Evolutionary conservation across 23 tunicate genomes (phyloP), one percentile per base, ranked within the genome.

Genomic region (Corella eumyota): DNA sequence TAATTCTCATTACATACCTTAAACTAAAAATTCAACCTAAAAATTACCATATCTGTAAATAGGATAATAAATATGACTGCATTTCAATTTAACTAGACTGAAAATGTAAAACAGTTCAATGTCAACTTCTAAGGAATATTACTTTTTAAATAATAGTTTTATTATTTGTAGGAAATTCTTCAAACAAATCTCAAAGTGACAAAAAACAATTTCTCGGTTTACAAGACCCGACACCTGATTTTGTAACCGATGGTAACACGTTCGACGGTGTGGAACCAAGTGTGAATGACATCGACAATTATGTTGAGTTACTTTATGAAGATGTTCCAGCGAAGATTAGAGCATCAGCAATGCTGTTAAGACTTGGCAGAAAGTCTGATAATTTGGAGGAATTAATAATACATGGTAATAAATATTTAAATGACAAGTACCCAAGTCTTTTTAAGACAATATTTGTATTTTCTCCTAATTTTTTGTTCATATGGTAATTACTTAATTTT

Each of bases 301-400:
- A 93, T 53, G 81, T 93, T 34, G 99, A 93, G 38, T 68, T 93
- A 7, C 67, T 93, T 29, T 93, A 93, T 69, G 99, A 93, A 47
- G 99, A 93, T 46, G 73, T 93, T 59, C 86, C 95, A 22, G 73
- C 93, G 13, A 93, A 93, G 69, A 83, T 85, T 0, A 83, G 83
- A 33, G 78, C 90, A 0, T 78, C 99, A 0, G 67, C 77, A 5
- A 50, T 93, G 34, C 63, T 93, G 19, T 59, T 93, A 26, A 80
- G 68, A 40, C 63, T 93, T 5, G 71, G 84, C 55, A 62, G 90
- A 77, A 93, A 93, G 50, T 90, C 99, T 11, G 99, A 93, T 50
- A 77, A 84, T 61, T 32, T 93, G 58, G 99, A 93, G 60, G 99
- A 78, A 58, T 36, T 93, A 44, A 60, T 86, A 56, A 75, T 73